phyloP scores from a whole-genome alignment of 2,888 invertebrate species.

The Campaea margaritaria region DNA sequence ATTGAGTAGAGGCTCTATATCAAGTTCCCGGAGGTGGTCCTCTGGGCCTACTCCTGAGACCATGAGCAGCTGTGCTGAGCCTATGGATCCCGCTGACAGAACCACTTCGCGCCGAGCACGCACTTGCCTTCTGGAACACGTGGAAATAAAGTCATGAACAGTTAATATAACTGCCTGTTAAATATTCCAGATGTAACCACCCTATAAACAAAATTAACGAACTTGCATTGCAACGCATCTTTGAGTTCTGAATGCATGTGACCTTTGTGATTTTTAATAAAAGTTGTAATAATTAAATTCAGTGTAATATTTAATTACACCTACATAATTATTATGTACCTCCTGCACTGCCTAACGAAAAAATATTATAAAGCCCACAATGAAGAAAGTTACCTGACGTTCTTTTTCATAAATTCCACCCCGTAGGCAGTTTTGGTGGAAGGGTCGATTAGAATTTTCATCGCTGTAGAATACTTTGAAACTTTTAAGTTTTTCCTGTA shows the following conservation, averaged over 20 bases:
- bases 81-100: constrained; percentile 92
- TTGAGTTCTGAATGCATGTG: too few relatives aligned
- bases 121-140: constrained; percentile 61
- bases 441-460: constrained; percentile 88
- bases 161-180: not conserved
- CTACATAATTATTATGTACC: too few relatives aligned
- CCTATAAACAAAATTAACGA: too few relatives aligned
- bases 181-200: too few relatives aligned
- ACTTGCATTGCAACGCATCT: too few relatives aligned
- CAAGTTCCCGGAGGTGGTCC: constrained; percentile 84
- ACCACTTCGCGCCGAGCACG: constrained; percentile 90
- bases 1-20: constrained; percentile 87
- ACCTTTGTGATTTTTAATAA: too few relatives aligned
- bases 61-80: constrained; percentile 94
- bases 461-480: constrained; percentile 88
- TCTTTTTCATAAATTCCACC: constrained; percentile 88
- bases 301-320: too few relatives aligned
- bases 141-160: constrained; percentile 6
- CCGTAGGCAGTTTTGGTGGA: constrained; percentile 86
- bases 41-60: constrained; percentile 92
- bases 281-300: too few relatives aligned
- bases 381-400: constrained; percentile 64
- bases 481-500: constrained; percentile 88
- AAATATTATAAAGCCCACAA: too few relatives aligned
- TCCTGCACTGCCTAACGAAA: too few relatives aligned